Conservation (phyloP, 2,888 invertebrate species). For the Morpho deidamia region DNA sequence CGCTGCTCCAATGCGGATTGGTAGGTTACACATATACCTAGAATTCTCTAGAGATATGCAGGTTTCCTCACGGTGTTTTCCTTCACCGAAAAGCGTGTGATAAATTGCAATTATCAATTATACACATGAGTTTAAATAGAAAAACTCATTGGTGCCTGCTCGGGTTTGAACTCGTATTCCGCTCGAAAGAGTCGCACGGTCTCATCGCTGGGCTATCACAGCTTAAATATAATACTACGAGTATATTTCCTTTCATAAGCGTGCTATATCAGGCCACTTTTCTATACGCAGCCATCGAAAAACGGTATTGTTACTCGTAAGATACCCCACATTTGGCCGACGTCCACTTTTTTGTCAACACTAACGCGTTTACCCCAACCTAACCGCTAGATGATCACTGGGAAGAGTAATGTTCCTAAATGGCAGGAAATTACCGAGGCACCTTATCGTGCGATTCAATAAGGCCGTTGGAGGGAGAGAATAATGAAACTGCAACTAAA, state of each 20-base stretch:
- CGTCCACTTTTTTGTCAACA: slow-evolving; percentile 39
- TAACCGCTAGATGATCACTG: slow-evolving; percentile 46
- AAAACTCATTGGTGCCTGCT: too few relatives aligned
- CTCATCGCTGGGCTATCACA: too few relatives aligned
- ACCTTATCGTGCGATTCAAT: slow-evolving; percentile 76
- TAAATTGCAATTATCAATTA: too few relatives aligned
- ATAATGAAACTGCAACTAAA: slow-evolving; percentile 72
- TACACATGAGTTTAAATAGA: too few relatives aligned
- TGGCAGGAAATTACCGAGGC: slow-evolving; percentile 72
- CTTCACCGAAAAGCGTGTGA: too few relatives aligned
- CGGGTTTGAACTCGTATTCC: too few relatives aligned
- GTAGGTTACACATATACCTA: too few relatives aligned
- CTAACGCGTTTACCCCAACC: slow-evolving; percentile 37
- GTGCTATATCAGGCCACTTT: slow-evolving; percentile 8
- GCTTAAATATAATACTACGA: too few relatives aligned
- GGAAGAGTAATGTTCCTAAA: slow-evolving; percentile 69
- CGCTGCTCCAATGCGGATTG: too few relatives aligned
- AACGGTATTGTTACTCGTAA: slow-evolving; percentile 39
- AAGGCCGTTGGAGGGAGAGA: slow-evolving; percentile 59
- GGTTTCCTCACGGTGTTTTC: too few relatives aligned
- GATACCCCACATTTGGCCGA: slow-evolving; percentile 38
- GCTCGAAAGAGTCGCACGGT: too few relatives aligned
- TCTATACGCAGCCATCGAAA: slow-evolving; percentile 29
- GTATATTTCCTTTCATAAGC: not conserved
- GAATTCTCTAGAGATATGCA: too few relatives aligned